These are phyloP conservation scores for Chamaetylas fuelleborni DNA, from an alignment of 2,113 vertebrate genomes.

Conservation along the genomic window DNA sequence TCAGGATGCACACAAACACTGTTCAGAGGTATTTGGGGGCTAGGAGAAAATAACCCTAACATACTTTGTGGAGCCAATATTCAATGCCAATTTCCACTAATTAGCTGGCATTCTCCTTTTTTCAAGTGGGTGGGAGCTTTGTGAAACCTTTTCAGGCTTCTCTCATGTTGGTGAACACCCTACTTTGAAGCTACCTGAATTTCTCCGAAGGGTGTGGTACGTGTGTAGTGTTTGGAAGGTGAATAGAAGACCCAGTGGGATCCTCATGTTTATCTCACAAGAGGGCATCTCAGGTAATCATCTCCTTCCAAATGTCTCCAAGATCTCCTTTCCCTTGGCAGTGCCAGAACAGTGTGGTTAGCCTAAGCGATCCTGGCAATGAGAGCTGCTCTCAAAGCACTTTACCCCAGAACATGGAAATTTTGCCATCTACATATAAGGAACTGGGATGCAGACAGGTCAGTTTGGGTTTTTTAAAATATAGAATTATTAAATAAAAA, in stretches of 20 bases:
- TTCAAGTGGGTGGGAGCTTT: slow-evolving; percentile 60
- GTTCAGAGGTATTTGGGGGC: neutral
- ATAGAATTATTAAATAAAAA: neutral
- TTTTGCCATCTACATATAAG: neutral
- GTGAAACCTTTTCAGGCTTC: slow-evolving; percentile 34
- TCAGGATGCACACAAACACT: neutral
- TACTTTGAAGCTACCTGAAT: slow-evolving; percentile 35
- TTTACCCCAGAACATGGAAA: neutral
- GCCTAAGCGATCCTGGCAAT: neutral
- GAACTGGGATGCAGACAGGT: neutral
- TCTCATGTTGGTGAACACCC: neutral
- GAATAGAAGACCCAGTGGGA: slow-evolving; percentile 29
- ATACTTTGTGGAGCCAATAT: neutral
- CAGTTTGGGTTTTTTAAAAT: neutral
- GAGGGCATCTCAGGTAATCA: slow-evolving; percentile 45
- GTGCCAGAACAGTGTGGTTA: neutral
- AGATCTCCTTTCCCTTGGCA: neutral
- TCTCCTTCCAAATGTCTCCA: neutral
- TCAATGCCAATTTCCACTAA: slow-evolving; percentile 64
- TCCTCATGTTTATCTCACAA: slow-evolving; percentile 34
- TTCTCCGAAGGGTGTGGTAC: slow-evolving; percentile 24
- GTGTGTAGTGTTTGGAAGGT: slow-evolving; percentile 9
- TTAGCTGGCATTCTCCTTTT: slow-evolving; percentile 55
- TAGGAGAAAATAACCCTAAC: neutral
- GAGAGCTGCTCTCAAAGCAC: neutral